phyloP scores from a whole-genome alignment of 1,140 invertebrate species.

The Aphidius ervi region DNA sequence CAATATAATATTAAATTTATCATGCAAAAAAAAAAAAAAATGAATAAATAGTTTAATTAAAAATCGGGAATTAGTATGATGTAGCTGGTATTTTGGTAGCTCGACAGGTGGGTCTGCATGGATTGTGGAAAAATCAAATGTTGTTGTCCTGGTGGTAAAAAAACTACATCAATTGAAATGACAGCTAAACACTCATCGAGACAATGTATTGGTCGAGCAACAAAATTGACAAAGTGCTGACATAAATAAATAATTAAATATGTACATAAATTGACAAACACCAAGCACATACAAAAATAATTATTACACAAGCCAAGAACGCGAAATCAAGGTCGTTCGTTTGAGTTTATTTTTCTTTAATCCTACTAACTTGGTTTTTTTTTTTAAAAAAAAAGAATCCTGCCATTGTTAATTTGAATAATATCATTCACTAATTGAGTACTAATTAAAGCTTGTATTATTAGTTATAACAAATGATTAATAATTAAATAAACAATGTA shows the following conservation, averaged over 20 bases:
- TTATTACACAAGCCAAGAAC: no score
- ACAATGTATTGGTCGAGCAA: conserved; percentile 45
- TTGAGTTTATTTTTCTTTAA: conserved; percentile 24
- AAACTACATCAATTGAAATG: conserved; percentile 24
- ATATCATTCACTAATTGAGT: conserved; percentile 14
- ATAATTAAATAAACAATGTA: conserved; percentile 12
- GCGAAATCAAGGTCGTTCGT: conserved; percentile 31
- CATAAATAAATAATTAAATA: conserved; percentile 22
- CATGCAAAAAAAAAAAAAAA: neutral
- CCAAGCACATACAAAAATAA: no score
- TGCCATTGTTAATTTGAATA: neutral
- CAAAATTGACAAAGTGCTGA: conserved; percentile 42
- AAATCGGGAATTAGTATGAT: conserved; percentile 30
- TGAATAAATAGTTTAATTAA: neutral
- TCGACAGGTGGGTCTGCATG: conserved; percentile 56
- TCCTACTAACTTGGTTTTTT: no score
- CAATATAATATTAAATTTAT: neutral
- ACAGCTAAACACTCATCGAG: conserved; percentile 28
- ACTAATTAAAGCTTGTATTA: conserved; percentile 3
- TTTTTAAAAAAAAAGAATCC: no score
- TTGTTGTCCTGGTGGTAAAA: conserved; percentile 47
- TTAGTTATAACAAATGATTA: conserved; percentile 8
- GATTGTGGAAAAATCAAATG: conserved; percentile 55
- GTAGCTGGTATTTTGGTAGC: conserved; percentile 51
- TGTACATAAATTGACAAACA: no score